Percentiles rank a stretch among this genome's conserved stretches.
These are phyloP conservation scores for Drosophila nigromelanica DNA, from an alignment of 1,140 invertebrate genomes.

Conservation along the genomic window DNA sequence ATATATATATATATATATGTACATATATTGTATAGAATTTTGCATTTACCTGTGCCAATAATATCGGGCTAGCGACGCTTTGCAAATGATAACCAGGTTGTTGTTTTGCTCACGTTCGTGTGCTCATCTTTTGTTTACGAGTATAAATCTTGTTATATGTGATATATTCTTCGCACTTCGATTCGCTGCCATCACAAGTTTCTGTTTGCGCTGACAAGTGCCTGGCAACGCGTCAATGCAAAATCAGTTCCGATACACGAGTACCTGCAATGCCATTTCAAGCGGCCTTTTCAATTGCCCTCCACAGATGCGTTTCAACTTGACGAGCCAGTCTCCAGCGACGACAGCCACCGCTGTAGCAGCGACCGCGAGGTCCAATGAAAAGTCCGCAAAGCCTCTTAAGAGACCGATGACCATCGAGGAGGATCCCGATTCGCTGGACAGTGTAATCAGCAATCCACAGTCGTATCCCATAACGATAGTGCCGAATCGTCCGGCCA, in stretches of 20 bases:
- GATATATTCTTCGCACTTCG: constrained; percentile 59
- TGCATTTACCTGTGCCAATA: not conserved
- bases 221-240: not conserved
- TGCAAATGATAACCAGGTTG: constrained; percentile 20
- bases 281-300: constrained; percentile 30
- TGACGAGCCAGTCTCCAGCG: constrained; percentile 57
- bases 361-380: constrained; percentile 24
- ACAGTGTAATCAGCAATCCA: constrained; percentile 83
- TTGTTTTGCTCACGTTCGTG: constrained; percentile 13
- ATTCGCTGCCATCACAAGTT: constrained; percentile 60
- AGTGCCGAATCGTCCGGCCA: constrained; percentile 76
- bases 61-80: not conserved
- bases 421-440: constrained; percentile 79
- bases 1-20: constrained; percentile 3
- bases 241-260: constrained; percentile 11
- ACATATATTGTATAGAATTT: not conserved
- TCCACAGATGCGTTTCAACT: constrained; percentile 73
- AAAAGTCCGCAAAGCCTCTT: constrained; percentile 60
- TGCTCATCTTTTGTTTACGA: constrained; percentile 26
- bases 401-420: constrained; percentile 68
- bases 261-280: constrained; percentile 28
- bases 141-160: constrained; percentile 33
- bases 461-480: constrained; percentile 82
- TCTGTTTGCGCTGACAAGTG: constrained; percentile 43
- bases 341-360: constrained; percentile 19